Evolutionary conservation across 1,140 invertebrate species (phyloP), one percentile per base, ranked within the genome.

Genomic region (Drosophila elegans): DNA sequence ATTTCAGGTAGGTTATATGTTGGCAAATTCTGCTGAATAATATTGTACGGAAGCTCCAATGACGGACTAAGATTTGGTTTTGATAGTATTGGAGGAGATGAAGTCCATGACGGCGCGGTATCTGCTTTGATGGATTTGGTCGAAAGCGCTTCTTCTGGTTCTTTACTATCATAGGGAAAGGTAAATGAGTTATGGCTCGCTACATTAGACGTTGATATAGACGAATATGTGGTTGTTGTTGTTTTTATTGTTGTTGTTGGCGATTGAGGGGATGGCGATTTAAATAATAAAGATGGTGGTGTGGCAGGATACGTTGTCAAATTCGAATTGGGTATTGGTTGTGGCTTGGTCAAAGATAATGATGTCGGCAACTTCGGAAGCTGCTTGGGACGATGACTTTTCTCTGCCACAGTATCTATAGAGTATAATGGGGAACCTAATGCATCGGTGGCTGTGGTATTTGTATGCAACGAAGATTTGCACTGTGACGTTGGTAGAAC

Each of bases 331-430:
- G 46, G 29, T 11, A 48, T 62, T 25, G 46, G 48, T 60, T 49
- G 52, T 9, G 41, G 16, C 46, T 56, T 60, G 3, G n/a, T 27
- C 9, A 42, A 29, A 11, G 12, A 9, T 72, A 63, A 53, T 34
- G 54, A 13, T 11, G 41, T 67, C 48, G 85, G 85, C 62, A 90
- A 76, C 59, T 81, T 81, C 25, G 85, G 85, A 2, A 90, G 76
- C 49, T 90, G 85, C 66, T 89, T 89, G n/a, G 74, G 16, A 4
- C 84, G 78, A 57, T 54, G 38, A 29, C 29, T 69, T 61, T 74
- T 79, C 32, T 75, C 79, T 27, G 41, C 32, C 16, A 32, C 48
- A 3, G 64, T 13, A 52, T 25, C 11, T 27, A 49, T 45, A 32
- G 62, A 45, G 39, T 52, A 41, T 57, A 51, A 53, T 62, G 57